Base-by-base conservation (phyloP, 2,888 invertebrate species). In the Tetranychus piercei region DNA sequence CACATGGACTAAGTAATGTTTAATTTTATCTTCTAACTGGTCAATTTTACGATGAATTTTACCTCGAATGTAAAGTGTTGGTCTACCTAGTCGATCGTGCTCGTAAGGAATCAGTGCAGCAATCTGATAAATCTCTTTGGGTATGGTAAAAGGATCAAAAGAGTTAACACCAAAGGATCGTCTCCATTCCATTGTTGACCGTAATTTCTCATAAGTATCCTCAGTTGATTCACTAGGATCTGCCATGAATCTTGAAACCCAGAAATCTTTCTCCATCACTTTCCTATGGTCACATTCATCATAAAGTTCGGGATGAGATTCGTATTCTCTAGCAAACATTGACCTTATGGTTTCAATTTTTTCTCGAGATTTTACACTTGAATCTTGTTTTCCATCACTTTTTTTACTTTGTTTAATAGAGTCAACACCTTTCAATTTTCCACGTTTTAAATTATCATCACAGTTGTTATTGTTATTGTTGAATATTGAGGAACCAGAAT, bases 31-130 rank as follows among this genome's bases (percentile, higher is more conserved):
- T 20, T 45, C 73, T 11, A 73, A 9, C 22, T 43, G n/a, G 1
- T 73, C 73, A 22, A 73, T 55, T 65, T 73, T 73, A 11, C 73
- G 45, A 22, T 73, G 73, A 43, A 73, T 73, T 65, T 73, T 73
- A 20, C 73, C 73, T 18, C 73, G 20, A 23, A 73, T 64, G 22
- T 64, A 73, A 20, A 73, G 65, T 15, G 34, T 65, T 23, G 44
- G 73, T 15, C 65, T 18, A 23, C 73, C 73, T 15, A 64, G 23
- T 22, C 22, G 11, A 65, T 73, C 73, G 3, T n/a, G 11, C 65
- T 20, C 64, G 11, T 73, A 73, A 20, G 65, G 23, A n/a, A 73
- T 43, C 8, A 73, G 23, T 15, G 73, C 64, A 22, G 34, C 45
- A 15, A 73, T n/a, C 55, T 73, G 73, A 43, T 64, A 73, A 71